These are phyloP conservation scores for Rhabdomys pumilio DNA, from an alignment of 2,797 vertebrate species.

Conservation along the genomic window DNA sequence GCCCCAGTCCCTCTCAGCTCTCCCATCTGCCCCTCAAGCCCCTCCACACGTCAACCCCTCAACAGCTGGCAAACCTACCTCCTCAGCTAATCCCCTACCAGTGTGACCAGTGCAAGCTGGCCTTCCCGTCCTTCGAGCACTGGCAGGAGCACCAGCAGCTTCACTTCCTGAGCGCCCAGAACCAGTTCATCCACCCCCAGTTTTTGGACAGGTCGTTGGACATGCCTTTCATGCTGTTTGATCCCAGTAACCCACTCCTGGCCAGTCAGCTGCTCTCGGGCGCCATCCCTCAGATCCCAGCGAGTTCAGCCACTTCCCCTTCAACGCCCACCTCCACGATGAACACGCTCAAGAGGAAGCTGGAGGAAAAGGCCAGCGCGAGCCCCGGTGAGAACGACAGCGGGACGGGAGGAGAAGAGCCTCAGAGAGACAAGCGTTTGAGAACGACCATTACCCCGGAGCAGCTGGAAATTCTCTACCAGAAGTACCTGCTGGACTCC, in stretches of 20 bases:
- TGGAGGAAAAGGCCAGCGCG: conserved; percentile 98
- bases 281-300: conserved; percentile 97
- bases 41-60: conserved; percentile 95
- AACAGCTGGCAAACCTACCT: conserved; percentile 93
- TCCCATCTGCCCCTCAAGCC: conserved; percentile 95
- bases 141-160: conserved; percentile 99
- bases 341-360: conserved; percentile 98
- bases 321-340: conserved; percentile 98
- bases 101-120: conserved; percentile 99
- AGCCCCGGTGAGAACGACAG: conserved; percentile 99
- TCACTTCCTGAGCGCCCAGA: conserved; percentile 98
- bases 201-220: conserved; percentile 98
- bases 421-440: conserved; percentile 98
- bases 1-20: conserved; percentile 94
- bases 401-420: conserved; percentile 97
- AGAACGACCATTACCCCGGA: conserved; percentile 99
- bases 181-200: conserved; percentile 99
- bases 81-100: conserved; percentile 99
- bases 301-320: conserved; percentile 97
- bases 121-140: conserved; percentile 98
- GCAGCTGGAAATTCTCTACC: conserved; percentile 98
- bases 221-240: conserved; percentile 99
- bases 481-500: conserved; percentile 99
- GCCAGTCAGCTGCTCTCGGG: conserved; percentile 97
- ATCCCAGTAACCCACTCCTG: conserved; percentile 98